Evolutionary conservation across 2,888 invertebrate genomes (phyloP).

Genomic region (Hoplodrina ambigua): DNA sequence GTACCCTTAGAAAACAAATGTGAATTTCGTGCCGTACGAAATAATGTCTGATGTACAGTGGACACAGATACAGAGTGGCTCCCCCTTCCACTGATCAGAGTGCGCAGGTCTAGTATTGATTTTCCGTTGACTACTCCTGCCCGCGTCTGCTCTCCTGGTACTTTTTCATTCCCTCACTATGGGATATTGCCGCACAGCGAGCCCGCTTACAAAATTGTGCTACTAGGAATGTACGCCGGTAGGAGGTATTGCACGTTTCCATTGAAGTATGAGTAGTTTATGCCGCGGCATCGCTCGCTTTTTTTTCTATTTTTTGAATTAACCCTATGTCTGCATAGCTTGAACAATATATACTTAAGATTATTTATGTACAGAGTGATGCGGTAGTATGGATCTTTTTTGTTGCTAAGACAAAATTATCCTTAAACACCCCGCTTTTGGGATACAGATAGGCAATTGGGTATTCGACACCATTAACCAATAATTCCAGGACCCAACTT

Average conservation of each 20-base stretch:
- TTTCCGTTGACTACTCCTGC: too few species aligned
- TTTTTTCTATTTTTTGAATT: not conserved
- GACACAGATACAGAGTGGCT: conserved; percentile 4
- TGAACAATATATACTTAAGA: too few species aligned
- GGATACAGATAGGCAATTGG: too few species aligned
- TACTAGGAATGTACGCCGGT: conserved; percentile 9
- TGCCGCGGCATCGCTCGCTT: not conserved
- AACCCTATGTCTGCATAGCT: not conserved
- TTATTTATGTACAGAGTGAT: too few species aligned
- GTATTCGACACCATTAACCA: too few species aligned
- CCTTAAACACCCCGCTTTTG: too few species aligned
- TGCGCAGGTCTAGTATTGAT: conserved; percentile 26
- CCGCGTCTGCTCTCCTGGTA: too few species aligned
- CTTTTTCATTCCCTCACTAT: not conserved
- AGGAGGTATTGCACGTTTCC: conserved; percentile 33
- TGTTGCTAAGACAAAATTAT: too few species aligned
- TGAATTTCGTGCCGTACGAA: conserved; percentile 30
- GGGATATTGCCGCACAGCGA: conserved; percentile 2
- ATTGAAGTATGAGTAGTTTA: conserved; percentile 22
- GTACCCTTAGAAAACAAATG: not conserved
- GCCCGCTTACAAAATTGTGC: not conserved
- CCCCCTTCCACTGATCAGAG: conserved; percentile 41
- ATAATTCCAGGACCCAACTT: too few species aligned
- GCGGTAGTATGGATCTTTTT: too few species aligned
- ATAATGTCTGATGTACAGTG: not conserved